These are phyloP conservation scores for Sycophila sp. DNA, from an alignment of 1,140 invertebrate genomes.

Conservation along the genomic window DNA sequence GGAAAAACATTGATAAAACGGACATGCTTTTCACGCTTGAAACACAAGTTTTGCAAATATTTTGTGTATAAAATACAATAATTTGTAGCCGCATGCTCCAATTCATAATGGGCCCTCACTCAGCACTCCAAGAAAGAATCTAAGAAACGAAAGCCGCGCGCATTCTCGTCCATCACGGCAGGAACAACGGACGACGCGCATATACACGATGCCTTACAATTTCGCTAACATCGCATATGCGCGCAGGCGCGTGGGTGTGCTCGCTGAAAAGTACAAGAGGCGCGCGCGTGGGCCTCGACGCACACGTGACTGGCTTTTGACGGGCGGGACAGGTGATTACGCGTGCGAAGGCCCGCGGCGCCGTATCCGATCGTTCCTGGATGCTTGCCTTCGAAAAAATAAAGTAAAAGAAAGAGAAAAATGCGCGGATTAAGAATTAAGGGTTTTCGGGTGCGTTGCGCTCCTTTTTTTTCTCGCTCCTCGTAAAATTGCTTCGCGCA, in stretches of 20 bases:
- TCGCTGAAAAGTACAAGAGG: not conserved
- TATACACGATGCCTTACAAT: not conserved
- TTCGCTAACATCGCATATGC: too few species aligned
- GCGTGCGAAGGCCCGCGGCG: not conserved
- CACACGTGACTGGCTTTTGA: not conserved
- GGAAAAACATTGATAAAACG: too few species aligned
- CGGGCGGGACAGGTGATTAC: conserved; percentile 7
- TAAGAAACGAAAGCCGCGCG: not conserved
- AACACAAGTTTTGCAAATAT: too few species aligned
- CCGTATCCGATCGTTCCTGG: not conserved
- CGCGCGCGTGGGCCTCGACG: too few species aligned
- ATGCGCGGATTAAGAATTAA: not conserved
- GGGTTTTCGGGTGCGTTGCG: not conserved
- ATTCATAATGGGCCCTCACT: too few species aligned
- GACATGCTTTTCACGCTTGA: too few species aligned
- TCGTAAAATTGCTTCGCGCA: not conserved
- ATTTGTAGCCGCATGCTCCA: too few species aligned
- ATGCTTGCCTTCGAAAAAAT: too few species aligned
- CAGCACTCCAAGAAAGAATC: too few species aligned
- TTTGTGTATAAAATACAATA: too few species aligned
- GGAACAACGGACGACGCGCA: not conserved
- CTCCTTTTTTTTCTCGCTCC: too few species aligned
- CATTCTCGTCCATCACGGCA: not conserved
- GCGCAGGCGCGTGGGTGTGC: conserved; percentile 5
- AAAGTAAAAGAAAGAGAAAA: not conserved